Evolutionary conservation across 37 sponge, comb jelly and placozoan genomes (phyloP).

Genomic region (Mnemiopsis leidyi): DNA sequence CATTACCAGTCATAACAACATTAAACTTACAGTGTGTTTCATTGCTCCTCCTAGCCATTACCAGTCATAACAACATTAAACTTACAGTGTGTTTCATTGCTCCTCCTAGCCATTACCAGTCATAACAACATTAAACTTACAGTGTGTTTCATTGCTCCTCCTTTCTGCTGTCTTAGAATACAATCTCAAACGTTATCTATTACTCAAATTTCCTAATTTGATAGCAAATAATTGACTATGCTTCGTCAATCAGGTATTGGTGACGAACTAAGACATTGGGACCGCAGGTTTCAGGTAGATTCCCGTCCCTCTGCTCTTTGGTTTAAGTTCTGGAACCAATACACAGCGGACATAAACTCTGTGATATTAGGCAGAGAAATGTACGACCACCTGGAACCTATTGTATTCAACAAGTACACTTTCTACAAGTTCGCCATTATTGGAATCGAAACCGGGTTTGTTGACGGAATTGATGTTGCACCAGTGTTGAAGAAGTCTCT

Average conservation of each 20-base stretch:
- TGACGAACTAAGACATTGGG: constrained; percentile 26
- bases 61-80: too few relatives aligned
- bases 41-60: too few relatives aligned
- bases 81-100: too few relatives aligned
- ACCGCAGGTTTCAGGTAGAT: background rate
- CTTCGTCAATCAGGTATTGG: constrained; percentile 62
- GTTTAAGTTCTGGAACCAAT: constrained; percentile 9
- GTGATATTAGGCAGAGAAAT: background rate
- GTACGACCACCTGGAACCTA: background rate
- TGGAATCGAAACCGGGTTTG: background rate
- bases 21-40: too few relatives aligned
- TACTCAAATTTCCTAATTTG: too few relatives aligned
- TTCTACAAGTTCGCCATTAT: constrained; percentile 40
- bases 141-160: too few relatives aligned
- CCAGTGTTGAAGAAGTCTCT: background rate
- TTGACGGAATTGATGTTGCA: background rate
- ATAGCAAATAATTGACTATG: too few relatives aligned
- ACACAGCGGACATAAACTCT: background rate
- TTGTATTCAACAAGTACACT: constrained; percentile 48
- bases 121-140: too few relatives aligned
- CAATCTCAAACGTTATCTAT: too few relatives aligned
- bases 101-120: too few relatives aligned
- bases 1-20: too few relatives aligned
- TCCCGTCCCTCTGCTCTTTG: constrained; percentile 56
- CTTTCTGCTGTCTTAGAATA: too few relatives aligned